A percentile compares a stretch with the other conserved stretches of the same genome.
These are phyloP conservation scores for Autographa pulchrina DNA, from an alignment of 2,888 invertebrate genomes.

Conservation along the genomic window DNA sequence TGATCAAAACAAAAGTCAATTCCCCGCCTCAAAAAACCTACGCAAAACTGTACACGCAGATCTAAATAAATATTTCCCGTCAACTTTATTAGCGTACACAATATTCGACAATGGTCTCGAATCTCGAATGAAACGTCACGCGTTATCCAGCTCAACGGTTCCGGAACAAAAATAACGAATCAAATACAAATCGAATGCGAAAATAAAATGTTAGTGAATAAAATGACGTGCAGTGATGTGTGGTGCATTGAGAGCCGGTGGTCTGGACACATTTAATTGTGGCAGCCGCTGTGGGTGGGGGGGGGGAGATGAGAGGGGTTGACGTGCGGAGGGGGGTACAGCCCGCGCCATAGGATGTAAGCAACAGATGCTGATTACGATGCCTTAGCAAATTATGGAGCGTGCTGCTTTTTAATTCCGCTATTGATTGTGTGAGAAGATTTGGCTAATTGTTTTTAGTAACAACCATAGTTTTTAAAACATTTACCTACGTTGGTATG, in stretches of 20 bases:
- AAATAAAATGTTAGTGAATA: constrained; percentile 69
- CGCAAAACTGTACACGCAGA: constrained; percentile 9
- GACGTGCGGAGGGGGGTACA: constrained; percentile 44
- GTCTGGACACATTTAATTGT: constrained; percentile 87
- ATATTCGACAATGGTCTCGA: constrained; percentile 40
- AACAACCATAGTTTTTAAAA: too few species aligned
- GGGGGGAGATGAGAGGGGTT: constrained; percentile 32
- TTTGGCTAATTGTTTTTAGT: background rate
- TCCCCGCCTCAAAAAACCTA: background rate
- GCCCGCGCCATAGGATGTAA: constrained; percentile 41
- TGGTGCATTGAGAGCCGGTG: constrained; percentile 77
- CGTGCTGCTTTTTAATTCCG: constrained; percentile 15
- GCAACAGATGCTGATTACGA: constrained; percentile 60
- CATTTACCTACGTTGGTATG: too few species aligned
- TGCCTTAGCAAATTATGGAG: constrained; percentile 25
- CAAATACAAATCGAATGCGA: constrained; percentile 72
- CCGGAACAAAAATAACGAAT: constrained; percentile 74
- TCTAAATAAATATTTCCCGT: constrained; percentile 36
- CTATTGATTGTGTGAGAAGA: constrained; percentile 17
- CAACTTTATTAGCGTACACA: constrained; percentile 48
- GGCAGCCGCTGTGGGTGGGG: constrained; percentile 56
- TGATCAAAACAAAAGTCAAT: background rate
- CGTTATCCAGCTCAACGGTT: constrained; percentile 68
- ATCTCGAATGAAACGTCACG: constrained; percentile 58
- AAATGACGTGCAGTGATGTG: constrained; percentile 71